Evolutionary conservation across 2,113 vertebrate genomes (phyloP).

Genomic region (Alethe diademata): DNA sequence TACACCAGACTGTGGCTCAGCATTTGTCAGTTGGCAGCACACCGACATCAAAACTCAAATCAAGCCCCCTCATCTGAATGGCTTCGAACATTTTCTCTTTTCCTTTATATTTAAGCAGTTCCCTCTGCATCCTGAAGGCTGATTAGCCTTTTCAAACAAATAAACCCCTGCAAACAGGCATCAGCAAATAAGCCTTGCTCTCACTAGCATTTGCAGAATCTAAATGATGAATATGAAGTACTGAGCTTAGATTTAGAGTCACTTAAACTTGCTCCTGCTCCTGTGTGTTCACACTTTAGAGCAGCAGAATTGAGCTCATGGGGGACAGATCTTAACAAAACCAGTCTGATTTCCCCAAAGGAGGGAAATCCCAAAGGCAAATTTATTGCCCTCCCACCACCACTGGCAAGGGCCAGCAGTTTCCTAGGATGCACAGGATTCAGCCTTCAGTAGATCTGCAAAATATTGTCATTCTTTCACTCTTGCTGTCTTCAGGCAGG

Average conservation of each 20-base stretch:
- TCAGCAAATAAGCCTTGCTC: not conserved
- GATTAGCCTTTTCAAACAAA: slow-evolving; percentile 49
- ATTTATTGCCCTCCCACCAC: not conserved
- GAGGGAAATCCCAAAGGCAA: not conserved
- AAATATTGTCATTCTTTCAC: not conserved
- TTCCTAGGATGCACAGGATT: not conserved
- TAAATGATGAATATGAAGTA: not conserved
- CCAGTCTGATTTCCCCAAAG: not conserved
- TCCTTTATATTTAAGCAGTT: slow-evolving; percentile 26
- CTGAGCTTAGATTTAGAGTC: not conserved
- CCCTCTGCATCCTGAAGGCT: slow-evolving; percentile 1
- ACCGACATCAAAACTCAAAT: not conserved
- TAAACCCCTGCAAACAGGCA: not conserved
- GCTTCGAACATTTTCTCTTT: slow-evolving; percentile 38
- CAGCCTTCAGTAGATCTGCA: not conserved
- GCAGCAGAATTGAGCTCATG: not conserved
- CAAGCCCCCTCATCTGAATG: slow-evolving; percentile 27
- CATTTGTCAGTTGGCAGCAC: slow-evolving; percentile 49
- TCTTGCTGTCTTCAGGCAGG: not conserved
- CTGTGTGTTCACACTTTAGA: not conserved
- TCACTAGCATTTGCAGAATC: not conserved
- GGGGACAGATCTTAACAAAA: not conserved
- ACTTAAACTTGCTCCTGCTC: not conserved
- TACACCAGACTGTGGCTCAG: slow-evolving; percentile 41
- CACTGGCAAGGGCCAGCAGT: not conserved